Evolutionary conservation across 2,888 invertebrate species (phyloP).

Genomic region (Gymnosoma rotundatum): DNA sequence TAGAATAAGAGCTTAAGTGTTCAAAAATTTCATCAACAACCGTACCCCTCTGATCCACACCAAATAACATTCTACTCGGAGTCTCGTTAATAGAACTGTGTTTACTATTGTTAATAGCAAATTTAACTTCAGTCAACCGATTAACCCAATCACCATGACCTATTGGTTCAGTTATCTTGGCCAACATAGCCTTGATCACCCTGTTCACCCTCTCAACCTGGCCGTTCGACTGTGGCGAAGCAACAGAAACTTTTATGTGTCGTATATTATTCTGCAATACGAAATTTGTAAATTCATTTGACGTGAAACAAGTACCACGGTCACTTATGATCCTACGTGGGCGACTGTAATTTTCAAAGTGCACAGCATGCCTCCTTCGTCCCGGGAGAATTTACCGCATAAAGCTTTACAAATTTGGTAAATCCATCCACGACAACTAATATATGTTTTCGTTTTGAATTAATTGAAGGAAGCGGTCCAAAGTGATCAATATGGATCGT

Average conservation of each 20-base stretch:
- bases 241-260: too few relatives aligned
- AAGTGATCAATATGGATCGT: conserved; percentile 49
- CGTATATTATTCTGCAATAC: too few relatives aligned
- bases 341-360: conserved; percentile 23
- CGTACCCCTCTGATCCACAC: conserved; percentile 44
- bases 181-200: conserved; percentile 44
- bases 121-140: conserved; percentile 35
- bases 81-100: conserved; percentile 42
- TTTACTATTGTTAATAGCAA: conserved; percentile 49
- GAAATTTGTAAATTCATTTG: conserved; percentile 23
- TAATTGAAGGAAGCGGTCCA: conserved; percentile 30
- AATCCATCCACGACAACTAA: conserved; percentile 34
- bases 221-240: conserved; percentile 27
- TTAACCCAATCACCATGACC: conserved; percentile 51
- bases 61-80: conserved; percentile 59
- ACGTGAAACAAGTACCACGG: conserved; percentile 41
- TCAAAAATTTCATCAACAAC: conserved; percentile 50
- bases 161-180: conserved; percentile 35
- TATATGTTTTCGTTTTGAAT: conserved; percentile 34
- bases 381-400: conserved; percentile 11
- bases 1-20: conserved; percentile 3
- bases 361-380: too few relatives aligned
- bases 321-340: conserved; percentile 17
- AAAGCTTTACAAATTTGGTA: conserved; percentile 24
- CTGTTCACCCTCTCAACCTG: conserved; percentile 63